A percentile compares a stretch with the other conserved stretches of the same genome.
Evolutionary conservation across 2,113 vertebrate genomes (phyloP).

Genomic region (Anguilla japonica): DNA sequence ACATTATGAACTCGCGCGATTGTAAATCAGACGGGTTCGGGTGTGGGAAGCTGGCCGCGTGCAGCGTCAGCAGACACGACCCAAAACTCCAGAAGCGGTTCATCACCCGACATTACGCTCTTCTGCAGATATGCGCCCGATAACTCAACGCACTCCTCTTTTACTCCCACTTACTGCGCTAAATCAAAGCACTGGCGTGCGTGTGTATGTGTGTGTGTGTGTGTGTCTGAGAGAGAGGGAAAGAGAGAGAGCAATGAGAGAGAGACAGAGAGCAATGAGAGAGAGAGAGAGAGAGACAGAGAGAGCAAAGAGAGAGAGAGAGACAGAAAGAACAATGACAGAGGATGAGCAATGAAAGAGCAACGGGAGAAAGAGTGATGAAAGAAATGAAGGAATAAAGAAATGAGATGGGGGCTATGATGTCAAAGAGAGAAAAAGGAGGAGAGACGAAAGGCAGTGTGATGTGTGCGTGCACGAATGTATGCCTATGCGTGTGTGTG

Average conservation of each 20-base stretch:
- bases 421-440: constrained; percentile 26
- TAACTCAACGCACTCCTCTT: constrained; percentile 38
- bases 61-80: constrained; percentile 47
- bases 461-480: too few species aligned
- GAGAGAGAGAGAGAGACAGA: not conserved
- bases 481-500: too few species aligned
- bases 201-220: not conserved
- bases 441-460: not conserved
- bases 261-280: not conserved
- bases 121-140: constrained; percentile 48
- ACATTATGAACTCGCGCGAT: constrained; percentile 46
- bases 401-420: constrained; percentile 31
- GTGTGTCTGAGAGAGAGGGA: too few species aligned
- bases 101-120: constrained; percentile 54
- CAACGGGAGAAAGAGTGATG: constrained; percentile 30
- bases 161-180: constrained; percentile 31
- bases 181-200: constrained; percentile 8
- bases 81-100: constrained; percentile 39
- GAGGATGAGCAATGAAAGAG: not conserved
- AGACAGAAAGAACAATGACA: not conserved
- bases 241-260: not conserved
- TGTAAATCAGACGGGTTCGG: constrained; percentile 58
- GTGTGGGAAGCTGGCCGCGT: constrained; percentile 17
- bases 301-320: not conserved
- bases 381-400: not conserved